These are phyloP conservation scores for Protonibea diacanthus DNA, from an alignment of 2,797 vertebrate genomes.

Conservation along the genomic window DNA sequence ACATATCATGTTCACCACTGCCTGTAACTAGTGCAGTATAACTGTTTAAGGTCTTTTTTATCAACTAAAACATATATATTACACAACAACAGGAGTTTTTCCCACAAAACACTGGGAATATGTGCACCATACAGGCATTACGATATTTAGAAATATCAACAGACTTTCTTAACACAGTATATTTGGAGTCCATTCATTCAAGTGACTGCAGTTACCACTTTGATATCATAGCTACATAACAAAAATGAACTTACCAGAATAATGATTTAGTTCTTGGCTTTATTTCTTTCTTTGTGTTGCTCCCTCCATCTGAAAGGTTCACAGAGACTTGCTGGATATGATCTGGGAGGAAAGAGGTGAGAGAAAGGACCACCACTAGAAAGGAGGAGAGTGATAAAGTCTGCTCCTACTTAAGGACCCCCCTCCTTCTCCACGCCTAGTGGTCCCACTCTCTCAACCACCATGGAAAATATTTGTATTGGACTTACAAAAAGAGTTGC, in stretches of 20 bases:
- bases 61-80: slow-evolving; percentile 6
- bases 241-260: slow-evolving; percentile 69
- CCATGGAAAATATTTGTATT: slow-evolving; percentile 78
- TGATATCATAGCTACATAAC: background rate
- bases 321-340: slow-evolving; percentile 59
- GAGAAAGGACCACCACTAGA: slow-evolving; percentile 76
- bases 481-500: slow-evolving; percentile 53
- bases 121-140: background rate
- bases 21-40: background rate
- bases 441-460: slow-evolving; percentile 72
- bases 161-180: background rate
- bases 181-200: background rate
- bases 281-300: slow-evolving; percentile 64
- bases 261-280: slow-evolving; percentile 52
- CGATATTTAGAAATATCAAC: background rate
- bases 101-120: background rate
- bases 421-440: slow-evolving; percentile 69
- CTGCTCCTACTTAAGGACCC: slow-evolving; percentile 80
- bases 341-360: slow-evolving; percentile 68
- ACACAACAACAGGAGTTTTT: background rate
- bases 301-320: slow-evolving; percentile 76
- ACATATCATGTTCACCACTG: background rate
- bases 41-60: background rate
- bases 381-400: slow-evolving; percentile 79
- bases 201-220: slow-evolving; percentile 1